Evolutionary conservation across 2,888 invertebrate species (phyloP).

Genomic region (Drosophila colorata): DNA sequence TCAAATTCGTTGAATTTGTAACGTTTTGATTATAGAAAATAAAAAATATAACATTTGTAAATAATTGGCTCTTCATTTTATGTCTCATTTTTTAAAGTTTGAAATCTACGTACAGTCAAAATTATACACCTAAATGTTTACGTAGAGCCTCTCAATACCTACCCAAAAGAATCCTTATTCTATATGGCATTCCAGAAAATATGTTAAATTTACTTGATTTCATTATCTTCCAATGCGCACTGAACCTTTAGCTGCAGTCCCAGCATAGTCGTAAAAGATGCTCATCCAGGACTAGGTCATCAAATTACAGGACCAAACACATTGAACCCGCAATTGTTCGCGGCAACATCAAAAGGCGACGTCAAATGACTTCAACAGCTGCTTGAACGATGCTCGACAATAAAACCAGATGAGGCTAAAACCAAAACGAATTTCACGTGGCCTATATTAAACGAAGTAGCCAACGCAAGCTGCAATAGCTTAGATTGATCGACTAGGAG

Average conservation of each 20-base stretch:
- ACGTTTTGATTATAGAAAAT: too few species aligned
- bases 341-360: slow-evolving; percentile 63
- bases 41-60: too few species aligned
- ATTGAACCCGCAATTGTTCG: slow-evolving; percentile 64
- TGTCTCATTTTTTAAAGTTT: neutral
- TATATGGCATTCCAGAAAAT: slow-evolving; percentile 1
- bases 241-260: neutral
- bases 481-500: neutral
- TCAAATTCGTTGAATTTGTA: too few species aligned
- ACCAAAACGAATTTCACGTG: slow-evolving; percentile 54
- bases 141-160: neutral
- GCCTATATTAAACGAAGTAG: slow-evolving; percentile 56
- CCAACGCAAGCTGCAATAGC: neutral
- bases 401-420: slow-evolving; percentile 56
- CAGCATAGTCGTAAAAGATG: slow-evolving; percentile 30
- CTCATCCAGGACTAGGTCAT: slow-evolving; percentile 58
- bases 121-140: neutral
- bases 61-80: neutral
- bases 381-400: slow-evolving; percentile 29
- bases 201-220: slow-evolving; percentile 34
- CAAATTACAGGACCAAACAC: slow-evolving; percentile 54
- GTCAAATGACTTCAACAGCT: slow-evolving; percentile 61
- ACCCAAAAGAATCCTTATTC: slow-evolving; percentile 8
- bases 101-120: neutral
- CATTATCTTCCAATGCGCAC: slow-evolving; percentile 35